Base-by-base conservation (phyloP, 2,888 invertebrate genomes). In the Lymantria monacha region DNA sequence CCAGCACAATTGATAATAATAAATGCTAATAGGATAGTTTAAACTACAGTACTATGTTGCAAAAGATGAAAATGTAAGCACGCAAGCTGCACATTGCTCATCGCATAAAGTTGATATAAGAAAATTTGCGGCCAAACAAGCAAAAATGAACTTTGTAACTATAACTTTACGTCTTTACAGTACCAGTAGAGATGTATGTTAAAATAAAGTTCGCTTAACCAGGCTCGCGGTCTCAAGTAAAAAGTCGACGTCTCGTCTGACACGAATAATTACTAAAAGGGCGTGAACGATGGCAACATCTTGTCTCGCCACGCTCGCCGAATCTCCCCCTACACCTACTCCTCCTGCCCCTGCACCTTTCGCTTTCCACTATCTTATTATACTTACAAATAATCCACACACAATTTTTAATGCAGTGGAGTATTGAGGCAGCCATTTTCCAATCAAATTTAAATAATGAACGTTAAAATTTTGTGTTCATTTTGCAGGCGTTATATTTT, bases 261-360 rank as follows among this genome's bases (percentile, higher is more conserved):
- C 69, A 69, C 76, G 72, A 79, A 80, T 81, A 81, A 81, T 82
- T 80, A 80, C 79, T 70, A 80, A 65, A 84, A 82, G 80, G 82
- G 81, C 81, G 71, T 72, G 65, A 69, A 59, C 61, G 57, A 65
- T 77, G 85, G 86, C 82, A 85, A 82, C 85, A 81, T 81, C 79
- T 74, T 70, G 85, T 84, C 86, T 85, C 76, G 79, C 70, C 74
- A 75, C 64, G 13, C 38, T 33, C 33, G n/a, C 9, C 11, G 38
- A 51, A 68, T 60, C 56, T 58, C 53, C 51, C 57, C 50, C 62
- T 2, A 60, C 57, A 55, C 65, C 53, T 56, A 61, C 30, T 30
- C n/a, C n/a, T n/a, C n/a, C n/a, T n/a, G n/a, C n/a, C n/a, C 22
- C 22, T 22, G 57, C 58, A 53, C 52, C 59, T 60, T 49, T 55